These are phyloP conservation scores for Melanotaenia pygmaea DNA, from an alignment of 2,797 vertebrate species.

Conservation along the genomic window DNA sequence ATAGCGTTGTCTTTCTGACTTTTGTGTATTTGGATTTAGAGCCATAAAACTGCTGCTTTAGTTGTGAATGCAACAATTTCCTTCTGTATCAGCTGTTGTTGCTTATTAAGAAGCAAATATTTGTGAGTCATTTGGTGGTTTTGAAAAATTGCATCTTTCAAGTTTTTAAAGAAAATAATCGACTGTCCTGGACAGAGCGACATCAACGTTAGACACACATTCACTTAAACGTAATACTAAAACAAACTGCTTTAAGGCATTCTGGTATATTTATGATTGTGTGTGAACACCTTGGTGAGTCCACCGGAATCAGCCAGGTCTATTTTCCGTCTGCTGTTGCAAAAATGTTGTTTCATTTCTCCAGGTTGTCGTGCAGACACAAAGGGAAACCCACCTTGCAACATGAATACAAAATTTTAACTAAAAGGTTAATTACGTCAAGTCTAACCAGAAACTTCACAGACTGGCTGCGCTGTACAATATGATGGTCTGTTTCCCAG, in stretches of 20 bases:
- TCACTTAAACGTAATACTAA: neutral
- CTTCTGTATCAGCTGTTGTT: neutral
- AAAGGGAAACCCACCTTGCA: constrained; percentile 48
- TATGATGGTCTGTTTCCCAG: constrained; percentile 73
- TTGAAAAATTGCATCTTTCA: neutral
- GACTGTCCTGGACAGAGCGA: neutral
- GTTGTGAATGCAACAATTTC: constrained; percentile 43
- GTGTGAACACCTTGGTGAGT: neutral
- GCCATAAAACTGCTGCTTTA: neutral
- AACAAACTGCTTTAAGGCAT: neutral
- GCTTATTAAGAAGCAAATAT: neutral
- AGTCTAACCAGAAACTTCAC: constrained; percentile 55
- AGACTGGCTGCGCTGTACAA: constrained; percentile 22
- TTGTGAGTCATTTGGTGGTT: constrained; percentile 7
- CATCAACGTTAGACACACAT: neutral
- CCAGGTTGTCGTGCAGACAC: constrained; percentile 16
- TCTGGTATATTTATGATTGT: no score
- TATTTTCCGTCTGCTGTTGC: neutral
- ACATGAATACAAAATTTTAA: constrained; percentile 7
- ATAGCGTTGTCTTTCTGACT: constrained; percentile 33
- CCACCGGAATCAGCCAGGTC: neutral
- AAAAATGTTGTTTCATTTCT: constrained; percentile 51
- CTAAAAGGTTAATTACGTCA: constrained; percentile 54
- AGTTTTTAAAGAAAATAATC: neutral
- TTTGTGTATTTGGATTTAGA: neutral